phyloP scores from a whole-genome alignment of 2,888 invertebrate species.

The Lissocephala sabroskyi region DNA sequence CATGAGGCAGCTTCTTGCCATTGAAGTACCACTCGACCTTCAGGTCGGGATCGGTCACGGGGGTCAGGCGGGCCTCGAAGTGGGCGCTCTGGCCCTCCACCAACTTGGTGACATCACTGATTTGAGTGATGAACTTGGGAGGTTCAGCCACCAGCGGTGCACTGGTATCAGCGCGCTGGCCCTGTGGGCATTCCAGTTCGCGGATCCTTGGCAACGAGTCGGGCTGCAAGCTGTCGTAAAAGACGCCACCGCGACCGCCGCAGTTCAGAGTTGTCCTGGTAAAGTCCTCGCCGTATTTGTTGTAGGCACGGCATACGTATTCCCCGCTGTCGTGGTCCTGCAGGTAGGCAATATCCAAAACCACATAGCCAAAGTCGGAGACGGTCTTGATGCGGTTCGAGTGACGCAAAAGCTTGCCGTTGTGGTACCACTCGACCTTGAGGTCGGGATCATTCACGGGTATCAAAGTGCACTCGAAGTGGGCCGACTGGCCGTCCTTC shows the following conservation, averaged over 20 bases:
- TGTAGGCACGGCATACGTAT: constrained; percentile 92
- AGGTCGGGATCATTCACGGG: constrained; percentile 95
- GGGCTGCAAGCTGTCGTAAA: constrained; percentile 91
- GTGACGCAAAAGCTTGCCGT: constrained; percentile 90
- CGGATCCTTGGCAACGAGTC: constrained; percentile 90
- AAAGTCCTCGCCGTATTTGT: constrained; percentile 91
- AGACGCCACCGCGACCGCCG: constrained; percentile 88
- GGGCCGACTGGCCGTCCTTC: constrained; percentile 94
- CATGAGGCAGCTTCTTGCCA: constrained; percentile 91
- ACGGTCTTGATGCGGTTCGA: constrained; percentile 93
- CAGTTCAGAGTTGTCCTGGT: constrained; percentile 89
- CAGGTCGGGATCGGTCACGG: constrained; percentile 94
- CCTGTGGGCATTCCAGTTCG: constrained; percentile 82
- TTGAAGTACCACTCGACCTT: constrained; percentile 97
- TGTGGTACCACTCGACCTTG: constrained; percentile 97
- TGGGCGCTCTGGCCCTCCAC: constrained; percentile 97
- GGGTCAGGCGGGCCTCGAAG: constrained; percentile 92
- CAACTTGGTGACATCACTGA: constrained; percentile 86
- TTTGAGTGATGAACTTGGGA: constrained; percentile 91
- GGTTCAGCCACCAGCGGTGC: constrained; percentile 83
- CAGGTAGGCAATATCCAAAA: constrained; percentile 94
- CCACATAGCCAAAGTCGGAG: constrained; percentile 95
- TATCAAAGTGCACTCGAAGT: constrained; percentile 94
- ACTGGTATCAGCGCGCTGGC: constrained; percentile 76
- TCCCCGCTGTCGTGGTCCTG: constrained; percentile 95